Percentiles rank a stretch among this genome's conserved stretches.
Evolutionary conservation across 2,888 invertebrate species (phyloP).

Genomic region (Chloroclystis v-ata): DNA sequence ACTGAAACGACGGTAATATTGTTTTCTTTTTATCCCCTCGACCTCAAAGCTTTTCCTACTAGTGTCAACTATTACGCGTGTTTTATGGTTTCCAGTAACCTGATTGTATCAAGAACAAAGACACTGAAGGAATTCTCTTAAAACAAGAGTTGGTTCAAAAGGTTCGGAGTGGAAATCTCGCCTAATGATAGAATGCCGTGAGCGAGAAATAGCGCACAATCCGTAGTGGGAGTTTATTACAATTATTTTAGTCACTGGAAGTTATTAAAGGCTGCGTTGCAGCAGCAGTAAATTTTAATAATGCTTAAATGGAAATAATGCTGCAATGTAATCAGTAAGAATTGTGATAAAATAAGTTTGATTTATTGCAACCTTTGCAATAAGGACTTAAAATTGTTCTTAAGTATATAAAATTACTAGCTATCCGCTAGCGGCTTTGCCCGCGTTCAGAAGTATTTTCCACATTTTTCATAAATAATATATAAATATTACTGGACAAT

Average conservation of each 20-base stretch:
- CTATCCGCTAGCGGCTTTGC: no score
- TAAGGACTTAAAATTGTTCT: no score
- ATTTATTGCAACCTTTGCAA: not conserved
- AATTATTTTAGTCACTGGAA: conserved; percentile 29
- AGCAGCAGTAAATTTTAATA: conserved; percentile 7
- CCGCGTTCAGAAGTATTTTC: no score
- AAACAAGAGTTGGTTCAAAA: conserved; percentile 35
- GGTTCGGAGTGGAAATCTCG: conserved; percentile 33
- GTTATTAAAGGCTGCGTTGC: conserved; percentile 18
- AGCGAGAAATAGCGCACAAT: conserved; percentile 26
- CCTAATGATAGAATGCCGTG: conserved; percentile 37
- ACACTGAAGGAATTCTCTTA: conserved; percentile 35
- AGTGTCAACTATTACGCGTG: conserved; percentile 63
- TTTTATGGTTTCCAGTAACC: conserved; percentile 61
- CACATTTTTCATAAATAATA: no score
- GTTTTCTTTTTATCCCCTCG: conserved; percentile 66
- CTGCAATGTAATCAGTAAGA: not conserved
- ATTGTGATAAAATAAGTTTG: not conserved
- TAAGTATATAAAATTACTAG: no score
- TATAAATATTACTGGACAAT: no score
- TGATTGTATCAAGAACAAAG: conserved; percentile 45
- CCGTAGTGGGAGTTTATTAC: conserved; percentile 28
- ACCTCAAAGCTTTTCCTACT: conserved; percentile 65
- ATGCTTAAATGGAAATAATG: conserved; percentile 2
- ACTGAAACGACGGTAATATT: conserved; percentile 64